Percentiles rank a stretch among this genome's conserved stretches.
These are phyloP conservation scores for Monomorium pharaonis DNA, from an alignment of 1,140 invertebrate genomes.

Conservation along the genomic window DNA sequence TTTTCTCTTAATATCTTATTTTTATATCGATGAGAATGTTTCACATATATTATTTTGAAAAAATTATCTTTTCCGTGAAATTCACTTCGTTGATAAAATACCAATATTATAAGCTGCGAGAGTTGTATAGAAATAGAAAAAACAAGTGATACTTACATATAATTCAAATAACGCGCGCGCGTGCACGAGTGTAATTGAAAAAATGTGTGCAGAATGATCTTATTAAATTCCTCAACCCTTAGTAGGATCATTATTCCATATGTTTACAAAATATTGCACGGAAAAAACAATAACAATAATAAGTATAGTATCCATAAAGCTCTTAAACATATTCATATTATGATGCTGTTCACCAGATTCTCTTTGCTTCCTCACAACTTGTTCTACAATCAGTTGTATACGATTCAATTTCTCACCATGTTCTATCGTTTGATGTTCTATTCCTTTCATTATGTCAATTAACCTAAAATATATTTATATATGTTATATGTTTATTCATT, in stretches of 20 bases:
- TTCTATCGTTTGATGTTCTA: conserved; percentile 80
- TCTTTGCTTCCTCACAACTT: conserved; percentile 81
- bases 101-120: conserved; percentile 7
- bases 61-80: conserved; percentile 27
- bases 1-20: conserved; percentile 11
- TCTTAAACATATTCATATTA: conserved; percentile 79
- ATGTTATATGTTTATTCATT: no score
- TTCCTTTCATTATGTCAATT: conserved; percentile 78
- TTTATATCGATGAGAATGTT: conserved; percentile 4
- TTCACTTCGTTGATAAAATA: background rate
- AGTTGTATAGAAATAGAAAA: conserved; percentile 44
- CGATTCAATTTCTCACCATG: conserved; percentile 82
- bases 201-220: conserved; percentile 48
- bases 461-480: conserved; percentile 74
- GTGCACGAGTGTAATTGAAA: conserved; percentile 51
- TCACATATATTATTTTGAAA: background rate
- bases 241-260: conserved; percentile 70
- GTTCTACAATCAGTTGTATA: conserved; percentile 82
- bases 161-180: conserved; percentile 52
- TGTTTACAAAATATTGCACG: conserved; percentile 81
- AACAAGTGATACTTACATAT: conserved; percentile 32
- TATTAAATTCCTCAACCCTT: conserved; percentile 64
- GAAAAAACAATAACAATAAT: conserved; percentile 80
- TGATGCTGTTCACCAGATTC: conserved; percentile 77
- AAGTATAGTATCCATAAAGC: conserved; percentile 79